A percentile compares a stretch with the other conserved stretches of the same genome.
These are phyloP conservation scores for Diplodus sargus DNA, from an alignment of 2,797 vertebrate genomes.

Conservation along the genomic window DNA sequence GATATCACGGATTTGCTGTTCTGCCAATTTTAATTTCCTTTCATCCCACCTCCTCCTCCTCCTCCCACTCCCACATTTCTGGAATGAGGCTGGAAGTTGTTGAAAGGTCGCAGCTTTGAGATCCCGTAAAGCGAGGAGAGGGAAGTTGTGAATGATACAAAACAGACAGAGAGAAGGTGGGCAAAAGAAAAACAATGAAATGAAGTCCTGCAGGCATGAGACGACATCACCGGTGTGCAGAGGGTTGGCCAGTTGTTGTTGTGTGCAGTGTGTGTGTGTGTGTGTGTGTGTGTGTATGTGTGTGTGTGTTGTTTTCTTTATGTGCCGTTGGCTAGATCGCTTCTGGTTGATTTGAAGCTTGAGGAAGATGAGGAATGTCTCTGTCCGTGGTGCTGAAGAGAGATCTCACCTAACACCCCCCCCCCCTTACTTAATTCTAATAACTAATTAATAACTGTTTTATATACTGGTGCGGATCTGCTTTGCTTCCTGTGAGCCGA, in stretches of 20 bases:
- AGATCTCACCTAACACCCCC: neutral
- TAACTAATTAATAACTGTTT: neutral
- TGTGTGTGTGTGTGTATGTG: neutral
- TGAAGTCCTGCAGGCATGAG: slow-evolving; percentile 42
- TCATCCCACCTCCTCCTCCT: slow-evolving; percentile 50
- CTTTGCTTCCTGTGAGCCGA: neutral
- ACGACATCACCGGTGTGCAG: slow-evolving; percentile 30
- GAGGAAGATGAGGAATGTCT: slow-evolving; percentile 18
- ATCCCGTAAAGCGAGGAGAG: slow-evolving; percentile 18
- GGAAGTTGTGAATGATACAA: slow-evolving; percentile 43
- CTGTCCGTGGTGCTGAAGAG: slow-evolving; percentile 73
- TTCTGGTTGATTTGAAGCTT: neutral
- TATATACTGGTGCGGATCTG: neutral
- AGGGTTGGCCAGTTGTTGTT: slow-evolving; percentile 8
- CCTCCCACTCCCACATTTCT: slow-evolving; percentile 63
- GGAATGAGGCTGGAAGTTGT: slow-evolving; percentile 53
- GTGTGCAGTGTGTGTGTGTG: slow-evolving; percentile 9
- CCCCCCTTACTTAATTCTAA: neutral
- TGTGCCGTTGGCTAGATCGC: neutral
- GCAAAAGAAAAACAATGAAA: neutral
- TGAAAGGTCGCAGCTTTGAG: slow-evolving; percentile 51
- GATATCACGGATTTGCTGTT: slow-evolving; percentile 73
- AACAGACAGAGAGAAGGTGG: neutral
- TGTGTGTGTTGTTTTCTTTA: slow-evolving; percentile 7
- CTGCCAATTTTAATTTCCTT: slow-evolving; percentile 69